phyloP scores from a whole-genome alignment of 2,797 vertebrate species.

The Platalea minor region DNA sequence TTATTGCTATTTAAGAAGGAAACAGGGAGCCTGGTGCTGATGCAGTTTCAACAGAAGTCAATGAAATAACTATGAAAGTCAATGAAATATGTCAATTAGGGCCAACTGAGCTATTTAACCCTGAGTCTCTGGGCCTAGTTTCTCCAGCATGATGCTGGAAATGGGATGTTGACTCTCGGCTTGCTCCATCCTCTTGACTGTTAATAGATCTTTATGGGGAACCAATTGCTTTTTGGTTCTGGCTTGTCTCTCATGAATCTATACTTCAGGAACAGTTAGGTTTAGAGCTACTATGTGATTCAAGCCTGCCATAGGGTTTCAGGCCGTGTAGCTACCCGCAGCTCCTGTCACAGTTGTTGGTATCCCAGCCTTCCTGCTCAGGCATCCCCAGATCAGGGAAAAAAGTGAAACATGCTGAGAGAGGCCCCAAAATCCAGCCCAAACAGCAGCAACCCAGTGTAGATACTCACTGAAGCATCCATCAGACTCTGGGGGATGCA shows the following conservation, averaged over 20 bases:
- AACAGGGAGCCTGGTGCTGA: background rate
- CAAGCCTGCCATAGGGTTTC: background rate
- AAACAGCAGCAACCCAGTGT: background rate
- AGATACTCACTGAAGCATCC: background rate
- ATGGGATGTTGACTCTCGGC: background rate
- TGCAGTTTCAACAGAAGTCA: background rate
- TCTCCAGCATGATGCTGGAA: background rate
- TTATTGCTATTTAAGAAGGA: background rate
- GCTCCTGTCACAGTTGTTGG: background rate
- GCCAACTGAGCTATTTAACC: background rate
- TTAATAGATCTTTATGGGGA: background rate
- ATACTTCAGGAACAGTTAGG: background rate
- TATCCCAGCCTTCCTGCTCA: background rate
- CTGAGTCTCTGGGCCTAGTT: background rate
- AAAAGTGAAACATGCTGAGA: background rate
- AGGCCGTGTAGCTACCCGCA: background rate
- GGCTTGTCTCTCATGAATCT: background rate
- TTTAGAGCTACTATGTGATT: background rate
- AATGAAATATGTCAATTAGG: background rate
- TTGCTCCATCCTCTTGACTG: background rate
- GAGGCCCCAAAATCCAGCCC: background rate
- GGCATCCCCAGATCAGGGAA: background rate
- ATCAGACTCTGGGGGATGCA: background rate
- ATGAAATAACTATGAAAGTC: background rate
- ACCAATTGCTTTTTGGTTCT: background rate